phyloP scores from a whole-genome alignment of 2,797 vertebrate genomes.

The Chaunax sp. region DNA sequence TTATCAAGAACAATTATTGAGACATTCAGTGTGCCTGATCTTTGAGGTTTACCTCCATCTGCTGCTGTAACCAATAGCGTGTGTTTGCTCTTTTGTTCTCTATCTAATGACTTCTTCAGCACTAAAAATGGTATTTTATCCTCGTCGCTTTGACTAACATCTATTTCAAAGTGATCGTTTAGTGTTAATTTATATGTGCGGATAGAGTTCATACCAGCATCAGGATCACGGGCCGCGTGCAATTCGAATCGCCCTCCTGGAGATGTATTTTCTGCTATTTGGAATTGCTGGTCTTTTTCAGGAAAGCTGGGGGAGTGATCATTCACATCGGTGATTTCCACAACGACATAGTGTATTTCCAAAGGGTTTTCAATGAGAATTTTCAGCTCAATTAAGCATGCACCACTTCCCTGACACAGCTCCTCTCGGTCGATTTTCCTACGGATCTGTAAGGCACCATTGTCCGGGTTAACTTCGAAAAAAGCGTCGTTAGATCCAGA shows the following conservation, averaged over 20 bases:
- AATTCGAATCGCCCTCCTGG: constrained; percentile 79
- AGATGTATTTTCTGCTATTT: constrained; percentile 64
- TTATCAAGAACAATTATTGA: neutral
- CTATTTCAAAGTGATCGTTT: constrained; percentile 74
- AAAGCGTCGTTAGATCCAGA: constrained; percentile 69
- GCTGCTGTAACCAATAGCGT: constrained; percentile 1
- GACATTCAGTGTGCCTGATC: constrained; percentile 4
- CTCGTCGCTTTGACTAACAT: constrained; percentile 75
- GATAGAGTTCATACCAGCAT: constrained; percentile 81
- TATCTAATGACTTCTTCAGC: neutral
- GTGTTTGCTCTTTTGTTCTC: constrained; percentile 1
- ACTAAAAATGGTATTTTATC: constrained; percentile 69
- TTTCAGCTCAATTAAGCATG: constrained; percentile 78
- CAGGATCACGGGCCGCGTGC: constrained; percentile 82
- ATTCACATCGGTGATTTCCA: constrained; percentile 84
- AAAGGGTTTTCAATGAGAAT: constrained; percentile 81
- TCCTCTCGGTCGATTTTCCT: constrained; percentile 80
- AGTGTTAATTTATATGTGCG: constrained; percentile 69
- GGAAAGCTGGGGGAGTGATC: constrained; percentile 78
- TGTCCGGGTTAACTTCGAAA: constrained; percentile 81
- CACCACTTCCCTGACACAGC: constrained; percentile 65
- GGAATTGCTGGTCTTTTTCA: constrained; percentile 52
- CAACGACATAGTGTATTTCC: constrained; percentile 77
- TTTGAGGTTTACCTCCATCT: constrained; percentile 5
- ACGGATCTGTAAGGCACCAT: constrained; percentile 77